Evolutionary conservation across 2,888 invertebrate genomes (phyloP).

Genomic region (Laspeyria flexula): DNA sequence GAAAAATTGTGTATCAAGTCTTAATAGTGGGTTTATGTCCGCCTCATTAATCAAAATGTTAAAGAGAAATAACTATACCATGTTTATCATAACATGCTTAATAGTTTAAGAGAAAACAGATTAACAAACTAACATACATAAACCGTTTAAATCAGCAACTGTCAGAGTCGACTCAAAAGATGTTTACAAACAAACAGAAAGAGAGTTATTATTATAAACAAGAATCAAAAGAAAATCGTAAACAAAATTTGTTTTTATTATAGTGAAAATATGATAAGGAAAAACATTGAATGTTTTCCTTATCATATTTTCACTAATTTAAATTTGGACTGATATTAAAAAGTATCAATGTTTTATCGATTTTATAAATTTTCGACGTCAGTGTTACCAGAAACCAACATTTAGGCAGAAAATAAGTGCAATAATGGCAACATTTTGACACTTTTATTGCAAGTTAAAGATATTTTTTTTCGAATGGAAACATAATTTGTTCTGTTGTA

Average conservation of each 20-base stretch:
- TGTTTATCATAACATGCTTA: no score
- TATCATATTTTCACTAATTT: no score
- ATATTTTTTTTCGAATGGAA: background rate
- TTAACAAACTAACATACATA: no score
- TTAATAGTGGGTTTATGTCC: no score
- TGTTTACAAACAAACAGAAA: background rate
- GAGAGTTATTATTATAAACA: background rate
- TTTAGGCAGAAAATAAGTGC: conserved; percentile 18
- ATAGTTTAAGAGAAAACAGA: no score
- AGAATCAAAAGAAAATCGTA: background rate
- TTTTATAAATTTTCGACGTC: conserved; percentile 28
- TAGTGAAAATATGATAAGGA: background rate
- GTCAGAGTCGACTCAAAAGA: no score
- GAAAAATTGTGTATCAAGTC: no score
- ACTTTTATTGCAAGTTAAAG: conserved; percentile 10
- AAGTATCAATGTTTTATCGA: conserved; percentile 28
- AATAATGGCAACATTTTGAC: conserved; percentile 10
- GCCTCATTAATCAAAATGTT: no score
- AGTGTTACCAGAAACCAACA: conserved; percentile 21
- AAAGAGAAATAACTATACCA: no score
- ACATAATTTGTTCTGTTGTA: background rate
- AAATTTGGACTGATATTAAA: no score
- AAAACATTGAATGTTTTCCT: background rate
- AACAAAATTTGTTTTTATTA: background rate
- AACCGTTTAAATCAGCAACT: no score